Conservation (phyloP, 2,113 vertebrate species). For the Aegotheles bennettii region DNA sequence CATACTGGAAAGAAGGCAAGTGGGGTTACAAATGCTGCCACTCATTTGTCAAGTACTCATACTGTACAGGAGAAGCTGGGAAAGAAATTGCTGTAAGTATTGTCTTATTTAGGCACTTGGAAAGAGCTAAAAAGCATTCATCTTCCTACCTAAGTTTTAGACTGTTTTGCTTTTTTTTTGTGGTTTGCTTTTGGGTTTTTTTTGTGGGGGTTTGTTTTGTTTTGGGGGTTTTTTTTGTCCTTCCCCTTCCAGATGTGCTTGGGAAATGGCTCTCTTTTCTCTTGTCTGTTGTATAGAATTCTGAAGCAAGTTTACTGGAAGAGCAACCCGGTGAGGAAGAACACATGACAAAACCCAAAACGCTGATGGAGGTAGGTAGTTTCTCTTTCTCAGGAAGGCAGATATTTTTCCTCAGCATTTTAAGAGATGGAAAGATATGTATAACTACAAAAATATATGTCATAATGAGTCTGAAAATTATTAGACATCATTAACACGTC, state of each 20-base stretch:
- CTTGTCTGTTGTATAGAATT: conserved; percentile 38
- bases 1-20: conserved; percentile 91
- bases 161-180: neutral
- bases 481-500: neutral
- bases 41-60: conserved; percentile 95
- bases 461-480: neutral
- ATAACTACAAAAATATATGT: neutral
- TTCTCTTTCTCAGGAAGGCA: neutral
- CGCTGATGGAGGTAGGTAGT: conserved; percentile 83
- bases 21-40: conserved; percentile 98
- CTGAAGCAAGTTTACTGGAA: conserved; percentile 69
- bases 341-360: conserved; percentile 77
- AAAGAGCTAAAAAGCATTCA: neutral
- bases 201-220: neutral
- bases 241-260: neutral
- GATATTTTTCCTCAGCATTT: neutral
- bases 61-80: conserved; percentile 92
- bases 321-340: conserved; percentile 71
- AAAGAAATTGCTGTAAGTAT: conserved; percentile 80
- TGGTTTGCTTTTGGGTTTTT: neutral
- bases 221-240: neutral
- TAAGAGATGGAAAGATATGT: neutral
- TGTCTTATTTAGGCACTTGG: neutral
- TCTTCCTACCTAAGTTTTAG: neutral
- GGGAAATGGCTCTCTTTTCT: neutral